Evolutionary conservation across 2,113 vertebrate genomes (phyloP).

Genomic region (Rhipidura dahli): DNA sequence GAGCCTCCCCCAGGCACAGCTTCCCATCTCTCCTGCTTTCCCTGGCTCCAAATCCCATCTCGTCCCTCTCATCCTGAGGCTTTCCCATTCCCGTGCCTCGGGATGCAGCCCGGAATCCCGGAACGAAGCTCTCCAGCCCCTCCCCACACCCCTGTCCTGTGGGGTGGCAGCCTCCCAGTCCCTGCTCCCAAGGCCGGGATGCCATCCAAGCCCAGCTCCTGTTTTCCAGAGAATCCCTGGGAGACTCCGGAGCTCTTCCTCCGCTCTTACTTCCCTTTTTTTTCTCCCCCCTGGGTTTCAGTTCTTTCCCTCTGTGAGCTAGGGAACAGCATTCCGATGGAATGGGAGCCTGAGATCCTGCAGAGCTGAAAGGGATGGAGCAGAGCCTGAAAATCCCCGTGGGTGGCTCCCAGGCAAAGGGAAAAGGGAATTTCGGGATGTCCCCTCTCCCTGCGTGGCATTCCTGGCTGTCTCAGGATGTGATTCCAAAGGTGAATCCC

Average conservation of each 20-base stretch:
- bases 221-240: neutral
- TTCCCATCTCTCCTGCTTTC: neutral
- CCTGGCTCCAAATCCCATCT: neutral
- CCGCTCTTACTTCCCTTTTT: neutral
- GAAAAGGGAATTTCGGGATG: neutral
- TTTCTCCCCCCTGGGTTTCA: fast-evolving
- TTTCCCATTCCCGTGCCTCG: fast-evolving
- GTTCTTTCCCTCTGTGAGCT: neutral
- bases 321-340: neutral
- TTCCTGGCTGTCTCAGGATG: neutral
- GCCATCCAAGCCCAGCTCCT: neutral
- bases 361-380: neutral
- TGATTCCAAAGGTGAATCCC: neutral
- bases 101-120: neutral
- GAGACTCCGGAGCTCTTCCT: neutral
- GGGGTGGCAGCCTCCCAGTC: neutral
- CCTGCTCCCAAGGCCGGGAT: neutral
- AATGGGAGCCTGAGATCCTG: neutral
- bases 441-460: neutral
- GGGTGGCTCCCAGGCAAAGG: neutral
- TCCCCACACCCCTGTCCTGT: neutral
- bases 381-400: neutral
- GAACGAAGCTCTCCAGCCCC: neutral
- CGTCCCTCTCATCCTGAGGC: neutral
- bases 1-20: neutral